Conservation (phyloP, 64 coral and sea anemone species). For the Stichodactyla mertensii region DNA sequence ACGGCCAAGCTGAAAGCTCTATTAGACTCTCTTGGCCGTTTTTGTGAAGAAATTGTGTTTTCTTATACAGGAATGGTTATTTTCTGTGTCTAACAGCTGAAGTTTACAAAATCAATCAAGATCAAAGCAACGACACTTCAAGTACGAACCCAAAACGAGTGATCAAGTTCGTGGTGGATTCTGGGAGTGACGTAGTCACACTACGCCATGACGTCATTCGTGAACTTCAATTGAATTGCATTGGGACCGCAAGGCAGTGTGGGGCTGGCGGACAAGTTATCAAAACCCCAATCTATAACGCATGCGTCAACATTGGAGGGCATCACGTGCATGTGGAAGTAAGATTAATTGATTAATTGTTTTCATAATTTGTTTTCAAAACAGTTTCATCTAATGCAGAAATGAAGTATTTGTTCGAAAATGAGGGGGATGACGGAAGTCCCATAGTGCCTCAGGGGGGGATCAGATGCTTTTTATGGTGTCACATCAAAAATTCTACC, state of each 20-base stretch:
- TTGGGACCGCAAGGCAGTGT: constrained; percentile 28
- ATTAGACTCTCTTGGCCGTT: background rate
- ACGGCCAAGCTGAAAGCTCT: too few species aligned
- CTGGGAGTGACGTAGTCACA: constrained; percentile 61
- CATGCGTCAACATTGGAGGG: constrained; percentile 41
- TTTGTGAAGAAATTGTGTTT: background rate
- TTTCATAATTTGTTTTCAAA: too few species aligned
- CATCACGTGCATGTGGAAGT: constrained; percentile 30
- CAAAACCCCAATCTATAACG: constrained; percentile 6
- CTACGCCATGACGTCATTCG: constrained; percentile 34
- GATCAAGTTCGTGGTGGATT: constrained; percentile 58
- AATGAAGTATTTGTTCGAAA: too few species aligned
- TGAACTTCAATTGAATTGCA: constrained; percentile 24
- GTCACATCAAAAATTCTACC: too few species aligned
- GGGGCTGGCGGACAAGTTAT: constrained; percentile 9
- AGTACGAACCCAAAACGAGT: background rate
- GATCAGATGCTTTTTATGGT: too few species aligned
- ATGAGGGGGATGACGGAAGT: too few species aligned
- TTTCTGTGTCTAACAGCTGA: constrained; percentile 75
- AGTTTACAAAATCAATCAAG: constrained; percentile 14
- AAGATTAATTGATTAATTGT: background rate
- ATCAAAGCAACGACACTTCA: background rate
- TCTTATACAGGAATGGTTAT: constrained; percentile 56
- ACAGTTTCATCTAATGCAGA: too few species aligned
- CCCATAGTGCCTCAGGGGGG: too few species aligned